Percentiles rank a stretch among this genome's conserved stretches.
phyloP scores from a whole-genome alignment of 2,888 invertebrate species.

The Aplocera efformata region DNA sequence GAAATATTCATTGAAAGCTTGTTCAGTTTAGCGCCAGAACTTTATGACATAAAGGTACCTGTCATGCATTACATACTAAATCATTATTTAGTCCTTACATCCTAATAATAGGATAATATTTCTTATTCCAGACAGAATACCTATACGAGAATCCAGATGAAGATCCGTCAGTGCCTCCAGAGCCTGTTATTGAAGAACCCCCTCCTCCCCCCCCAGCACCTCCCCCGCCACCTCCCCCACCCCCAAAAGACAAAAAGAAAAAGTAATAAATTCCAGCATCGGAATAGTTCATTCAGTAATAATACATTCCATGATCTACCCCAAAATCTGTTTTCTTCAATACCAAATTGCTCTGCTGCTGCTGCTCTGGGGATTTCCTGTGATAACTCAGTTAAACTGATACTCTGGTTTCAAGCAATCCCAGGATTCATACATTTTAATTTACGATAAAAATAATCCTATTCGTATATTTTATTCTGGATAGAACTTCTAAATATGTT shows the following conservation, averaged over 20 bases:
- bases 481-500: no score
- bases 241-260: slow-evolving; percentile 18
- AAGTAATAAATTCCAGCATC: slow-evolving; percentile 7
- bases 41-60: slow-evolving; percentile 52
- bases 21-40: slow-evolving; percentile 59
- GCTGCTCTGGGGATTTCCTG: no score
- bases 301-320: no score
- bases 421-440: no score
- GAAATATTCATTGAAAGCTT: slow-evolving; percentile 59
- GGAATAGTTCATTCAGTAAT: no score
- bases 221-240: slow-evolving; percentile 25
- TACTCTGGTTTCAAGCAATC: no score
- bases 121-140: slow-evolving; percentile 49
- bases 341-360: no score
- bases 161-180: slow-evolving; percentile 61
- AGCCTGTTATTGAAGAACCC: slow-evolving; percentile 32
- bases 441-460: no score
- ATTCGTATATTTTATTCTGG: no score
- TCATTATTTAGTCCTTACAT: no score
- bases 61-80: not conserved
- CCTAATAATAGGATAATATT: not conserved
- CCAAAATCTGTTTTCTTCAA: no score
- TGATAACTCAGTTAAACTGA: no score
- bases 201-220: slow-evolving; percentile 26
- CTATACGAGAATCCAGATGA: slow-evolving; percentile 61